Percentiles rank a stretch among this genome's conserved stretches.
These are phyloP conservation scores for Pipa parva DNA, from an alignment of 2,113 vertebrate species.

Conservation along the genomic window DNA sequence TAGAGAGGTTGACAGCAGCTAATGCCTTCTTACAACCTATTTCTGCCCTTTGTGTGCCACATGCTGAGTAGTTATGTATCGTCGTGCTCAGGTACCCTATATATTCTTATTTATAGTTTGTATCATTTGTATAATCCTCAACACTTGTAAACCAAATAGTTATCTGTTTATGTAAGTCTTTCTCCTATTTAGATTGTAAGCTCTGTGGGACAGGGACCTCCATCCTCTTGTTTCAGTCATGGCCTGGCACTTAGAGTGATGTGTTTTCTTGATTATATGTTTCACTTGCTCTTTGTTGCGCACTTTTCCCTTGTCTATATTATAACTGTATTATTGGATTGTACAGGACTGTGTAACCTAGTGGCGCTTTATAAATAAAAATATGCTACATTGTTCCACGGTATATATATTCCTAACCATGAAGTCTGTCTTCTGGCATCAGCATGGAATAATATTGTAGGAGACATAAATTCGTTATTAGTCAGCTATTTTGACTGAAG, in stretches of 20 bases:
- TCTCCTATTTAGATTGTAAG: no score
- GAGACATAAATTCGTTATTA: constrained; percentile 56
- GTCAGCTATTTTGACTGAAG: constrained; percentile 58
- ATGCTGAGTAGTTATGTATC: constrained; percentile 28
- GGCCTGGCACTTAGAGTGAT: neutral
- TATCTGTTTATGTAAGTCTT: no score
- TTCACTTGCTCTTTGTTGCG: neutral
- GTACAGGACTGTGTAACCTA: neutral
- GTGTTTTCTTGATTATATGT: neutral
- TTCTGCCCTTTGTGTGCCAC: constrained; percentile 15
- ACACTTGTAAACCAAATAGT: constrained; percentile 14
- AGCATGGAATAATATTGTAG: neutral
- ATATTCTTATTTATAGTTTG: constrained; percentile 26
- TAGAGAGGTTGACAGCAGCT: constrained; percentile 36
- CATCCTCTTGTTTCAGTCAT: neutral
- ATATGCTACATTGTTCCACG: no score
- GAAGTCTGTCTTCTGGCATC: neutral
- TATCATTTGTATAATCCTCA: neutral
- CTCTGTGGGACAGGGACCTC: neutral
- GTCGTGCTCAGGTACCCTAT: constrained; percentile 17
- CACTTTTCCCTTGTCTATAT: neutral
- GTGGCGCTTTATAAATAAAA: no score
- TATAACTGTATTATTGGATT: no score
- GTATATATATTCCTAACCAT: neutral
- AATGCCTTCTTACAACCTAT: constrained; percentile 38